Base-by-base conservation (phyloP, 1,140 invertebrate species). In the Lasioglossum albipes region DNA sequence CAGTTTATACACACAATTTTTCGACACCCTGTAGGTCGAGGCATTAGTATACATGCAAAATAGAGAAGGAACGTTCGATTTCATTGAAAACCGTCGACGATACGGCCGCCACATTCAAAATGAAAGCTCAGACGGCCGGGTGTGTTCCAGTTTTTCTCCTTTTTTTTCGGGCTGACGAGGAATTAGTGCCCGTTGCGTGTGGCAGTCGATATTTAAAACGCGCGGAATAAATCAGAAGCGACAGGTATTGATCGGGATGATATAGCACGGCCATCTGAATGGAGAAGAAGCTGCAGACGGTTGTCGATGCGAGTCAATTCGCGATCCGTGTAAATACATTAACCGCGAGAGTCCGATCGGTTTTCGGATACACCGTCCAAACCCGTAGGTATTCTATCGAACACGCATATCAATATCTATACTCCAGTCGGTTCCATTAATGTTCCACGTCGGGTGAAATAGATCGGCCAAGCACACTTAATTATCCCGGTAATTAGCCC, bases 401-500 rank as follows among this genome's bases (percentile, higher is more conserved):
- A 67, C 42, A 1, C 20, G n/a, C 41, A 31, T 61, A 70, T 3
- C 36, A 22, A 70, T 70, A 36, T 68, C 20, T 27, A 12, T 7
- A 3, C 16, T 4, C 20, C 5, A 10, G 5, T 3, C 13, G 45
- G 36, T 52, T n/a, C 7, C 41, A 62, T 49, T 49, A 67, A 18
- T 54, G 52, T 54, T 36, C 16, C 9, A 0, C 31, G 13, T 20
- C 18, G 57, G 41, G 49, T 45, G 67, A 31, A 76, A 61, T 45
- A 36, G 22, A 22, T n/a, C 12, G 45, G 22, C 31, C 20, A 10
- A 27, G 66, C 13, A 75, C 36, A 45, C 45, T 70, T 77, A 61
- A 77, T 77, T 77, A 77, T 27, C 22, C 10, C 7, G 27, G 13
- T 45, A 77, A 77, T 77, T 77, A 61, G 20, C 57, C 7, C 42